These are phyloP conservation scores for Euplexia lucipara DNA, from an alignment of 2,888 invertebrate genomes.

Conservation along the genomic window DNA sequence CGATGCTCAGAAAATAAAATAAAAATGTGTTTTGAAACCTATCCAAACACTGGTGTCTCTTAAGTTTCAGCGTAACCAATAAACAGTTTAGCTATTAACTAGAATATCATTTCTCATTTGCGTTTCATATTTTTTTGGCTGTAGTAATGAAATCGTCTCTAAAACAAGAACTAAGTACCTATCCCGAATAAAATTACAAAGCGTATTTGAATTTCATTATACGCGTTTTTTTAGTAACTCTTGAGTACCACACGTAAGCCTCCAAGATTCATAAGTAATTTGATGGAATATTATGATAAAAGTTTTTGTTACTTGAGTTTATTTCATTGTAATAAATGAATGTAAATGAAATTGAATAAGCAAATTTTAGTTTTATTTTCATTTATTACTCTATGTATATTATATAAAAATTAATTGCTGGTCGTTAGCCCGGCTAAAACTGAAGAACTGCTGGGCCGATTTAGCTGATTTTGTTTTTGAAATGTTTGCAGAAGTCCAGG, in stretches of 20 bases:
- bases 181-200: slow-evolving; percentile 1
- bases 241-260: background rate
- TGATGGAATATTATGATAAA: background rate
- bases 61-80: background rate
- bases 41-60: background rate
- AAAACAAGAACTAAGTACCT: slow-evolving; percentile 14
- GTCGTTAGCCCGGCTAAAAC: too few relatives aligned
- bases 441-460: too few relatives aligned
- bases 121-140: background rate
- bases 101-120: background rate
- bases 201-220: slow-evolving; percentile 31
- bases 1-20: too few relatives aligned
- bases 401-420: too few relatives aligned
- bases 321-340: slow-evolving; percentile 26
- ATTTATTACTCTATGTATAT: too few relatives aligned
- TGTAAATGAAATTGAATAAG: background rate
- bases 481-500: too few relatives aligned
- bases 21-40: too few relatives aligned
- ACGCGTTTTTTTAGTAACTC: slow-evolving; percentile 11
- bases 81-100: background rate
- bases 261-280: slow-evolving; percentile 2
- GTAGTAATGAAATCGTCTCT: background rate
- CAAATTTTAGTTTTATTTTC: too few relatives aligned
- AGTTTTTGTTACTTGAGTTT: background rate
- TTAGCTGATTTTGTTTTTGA: too few relatives aligned